phyloP scores from a whole-genome alignment of 2,797 vertebrate genomes.

The Adelosebastes latens region DNA sequence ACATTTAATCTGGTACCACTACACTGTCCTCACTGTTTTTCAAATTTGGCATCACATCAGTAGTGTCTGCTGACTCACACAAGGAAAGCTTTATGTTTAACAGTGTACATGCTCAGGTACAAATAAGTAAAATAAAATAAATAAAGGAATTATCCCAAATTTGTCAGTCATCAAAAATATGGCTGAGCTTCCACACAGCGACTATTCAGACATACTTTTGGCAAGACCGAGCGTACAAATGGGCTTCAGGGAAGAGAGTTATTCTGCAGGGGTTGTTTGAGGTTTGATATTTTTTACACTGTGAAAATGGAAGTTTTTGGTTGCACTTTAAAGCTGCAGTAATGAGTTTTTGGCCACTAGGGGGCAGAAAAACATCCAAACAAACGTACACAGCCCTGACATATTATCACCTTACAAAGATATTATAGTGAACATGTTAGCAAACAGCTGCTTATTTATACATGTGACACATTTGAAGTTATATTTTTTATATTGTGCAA shows the following conservation, averaged over 20 bases:
- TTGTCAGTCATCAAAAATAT: background rate
- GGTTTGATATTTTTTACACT: background rate
- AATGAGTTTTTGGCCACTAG: background rate
- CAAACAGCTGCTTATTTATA: background rate
- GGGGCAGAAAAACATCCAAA: background rate
- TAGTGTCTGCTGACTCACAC: background rate
- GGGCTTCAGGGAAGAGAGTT: background rate
- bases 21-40: background rate
- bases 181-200: background rate
- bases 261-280: background rate
- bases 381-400: background rate
- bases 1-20: background rate
- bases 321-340: background rate
- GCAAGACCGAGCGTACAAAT: accelerated
- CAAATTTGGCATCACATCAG: background rate
- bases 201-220: background rate
- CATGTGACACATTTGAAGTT: background rate
- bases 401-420: background rate
- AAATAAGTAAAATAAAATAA: background rate
- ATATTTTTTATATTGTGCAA: too few relatives aligned
- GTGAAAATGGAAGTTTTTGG: background rate
- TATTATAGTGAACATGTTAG: background rate
- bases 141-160: background rate
- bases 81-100: background rate
- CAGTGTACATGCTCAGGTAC: background rate